phyloP scores from a whole-genome alignment of 2,797 vertebrate species.

The Allochrocebus solatus region DNA sequence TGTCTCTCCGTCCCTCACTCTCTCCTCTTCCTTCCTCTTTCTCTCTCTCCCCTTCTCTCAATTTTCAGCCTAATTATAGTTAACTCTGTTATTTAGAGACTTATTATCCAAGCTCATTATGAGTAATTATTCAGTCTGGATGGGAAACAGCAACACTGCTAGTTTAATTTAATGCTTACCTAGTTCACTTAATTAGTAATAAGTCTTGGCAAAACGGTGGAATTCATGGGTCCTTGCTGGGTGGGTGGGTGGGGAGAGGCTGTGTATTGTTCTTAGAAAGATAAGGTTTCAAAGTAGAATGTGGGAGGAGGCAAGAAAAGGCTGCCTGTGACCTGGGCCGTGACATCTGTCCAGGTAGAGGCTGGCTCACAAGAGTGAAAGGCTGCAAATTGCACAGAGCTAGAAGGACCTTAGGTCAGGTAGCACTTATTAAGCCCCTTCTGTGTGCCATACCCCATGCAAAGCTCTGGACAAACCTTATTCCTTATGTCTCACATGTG shows the following conservation, averaged over 20 bases:
- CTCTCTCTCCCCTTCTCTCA: neutral
- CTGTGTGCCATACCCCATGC: neutral
- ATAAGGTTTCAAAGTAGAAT: neutral
- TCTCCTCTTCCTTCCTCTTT: too few relatives aligned
- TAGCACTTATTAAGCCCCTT: neutral
- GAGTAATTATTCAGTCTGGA: conserved; percentile 67
- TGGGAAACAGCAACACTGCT: conserved; percentile 38
- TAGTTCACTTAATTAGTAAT: conserved; percentile 73
- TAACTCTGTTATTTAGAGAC: conserved; percentile 58
- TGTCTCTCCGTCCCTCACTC: too few relatives aligned
- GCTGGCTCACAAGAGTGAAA: neutral
- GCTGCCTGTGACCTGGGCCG: neutral
- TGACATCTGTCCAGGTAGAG: neutral
- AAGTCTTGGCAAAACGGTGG: conserved; percentile 58
- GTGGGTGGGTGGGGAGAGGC: neutral
- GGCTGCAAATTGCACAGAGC: neutral
- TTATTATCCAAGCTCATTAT: conserved; percentile 57
- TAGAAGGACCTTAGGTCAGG: neutral
- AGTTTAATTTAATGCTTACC: conserved; percentile 73
- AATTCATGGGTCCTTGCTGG: neutral
- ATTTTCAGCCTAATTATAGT: conserved; percentile 54
- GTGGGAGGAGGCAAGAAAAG: neutral
- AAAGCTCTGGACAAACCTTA: neutral
- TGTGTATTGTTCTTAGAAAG: conserved; percentile 1
- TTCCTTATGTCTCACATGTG: neutral